These are phyloP conservation scores for Calidris pugnax DNA, from an alignment of 2,113 vertebrate genomes.

Conservation along the genomic window DNA sequence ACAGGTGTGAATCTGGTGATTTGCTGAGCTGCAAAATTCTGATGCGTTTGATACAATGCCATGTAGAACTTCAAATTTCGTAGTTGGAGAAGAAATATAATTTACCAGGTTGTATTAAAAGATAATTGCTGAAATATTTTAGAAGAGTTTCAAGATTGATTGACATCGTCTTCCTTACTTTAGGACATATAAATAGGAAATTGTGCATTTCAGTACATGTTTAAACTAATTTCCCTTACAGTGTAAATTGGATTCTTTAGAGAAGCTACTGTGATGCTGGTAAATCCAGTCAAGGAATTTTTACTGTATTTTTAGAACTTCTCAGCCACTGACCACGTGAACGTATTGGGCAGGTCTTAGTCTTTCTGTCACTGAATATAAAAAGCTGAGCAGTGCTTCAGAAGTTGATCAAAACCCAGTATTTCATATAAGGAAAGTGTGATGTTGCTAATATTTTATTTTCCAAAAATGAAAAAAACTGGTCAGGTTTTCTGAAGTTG, in stretches of 20 bases:
- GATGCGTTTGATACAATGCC: neutral
- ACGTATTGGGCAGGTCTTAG: neutral
- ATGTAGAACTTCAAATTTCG: fast-evolving
- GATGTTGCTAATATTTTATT: neutral
- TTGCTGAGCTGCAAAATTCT: neutral
- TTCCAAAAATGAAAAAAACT: neutral
- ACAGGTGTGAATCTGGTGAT: neutral
- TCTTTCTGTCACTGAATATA: neutral
- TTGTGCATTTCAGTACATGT: neutral
- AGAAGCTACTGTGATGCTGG: fast-evolving
- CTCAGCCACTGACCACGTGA: neutral
- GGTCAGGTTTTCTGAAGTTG: neutral
- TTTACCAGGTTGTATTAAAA: neutral
- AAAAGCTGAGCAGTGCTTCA: neutral
- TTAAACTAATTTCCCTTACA: neutral
- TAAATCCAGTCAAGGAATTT: neutral
- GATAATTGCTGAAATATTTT: neutral
- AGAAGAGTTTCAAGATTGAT: neutral
- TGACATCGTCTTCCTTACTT: neutral
- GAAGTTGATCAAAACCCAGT: neutral
- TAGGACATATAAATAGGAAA: neutral
- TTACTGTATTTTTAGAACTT: neutral
- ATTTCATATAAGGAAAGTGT: neutral
- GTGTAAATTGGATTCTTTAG: neutral
- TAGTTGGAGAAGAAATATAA: neutral